Evolutionary conservation across 1,140 invertebrate genomes (phyloP).

Genomic region (Monochamus saltuarius): DNA sequence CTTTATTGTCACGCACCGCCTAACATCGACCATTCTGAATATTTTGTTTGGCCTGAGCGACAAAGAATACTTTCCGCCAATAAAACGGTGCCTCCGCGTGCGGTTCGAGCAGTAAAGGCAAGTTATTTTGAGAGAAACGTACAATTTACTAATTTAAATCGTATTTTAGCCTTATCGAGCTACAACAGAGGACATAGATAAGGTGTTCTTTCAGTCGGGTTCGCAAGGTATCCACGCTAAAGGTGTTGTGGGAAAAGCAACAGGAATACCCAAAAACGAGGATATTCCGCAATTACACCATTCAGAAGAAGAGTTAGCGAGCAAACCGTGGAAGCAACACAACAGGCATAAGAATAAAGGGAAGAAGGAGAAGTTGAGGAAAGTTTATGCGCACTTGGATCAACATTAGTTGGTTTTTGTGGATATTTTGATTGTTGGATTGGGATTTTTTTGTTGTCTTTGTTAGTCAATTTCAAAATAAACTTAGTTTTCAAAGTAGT

Average conservation of each 20-base stretch:
- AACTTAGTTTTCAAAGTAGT: too few relatives aligned
- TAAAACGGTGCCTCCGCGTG: constrained; percentile 55
- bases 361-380: constrained; percentile 83
- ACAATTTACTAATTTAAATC: not conserved
- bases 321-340: constrained; percentile 77
- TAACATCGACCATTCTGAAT: constrained; percentile 65
- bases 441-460: too few relatives aligned
- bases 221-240: constrained; percentile 54
- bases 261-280: constrained; percentile 13
- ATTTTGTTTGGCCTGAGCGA: constrained; percentile 62
- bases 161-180: constrained; percentile 47
- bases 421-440: too few relatives aligned
- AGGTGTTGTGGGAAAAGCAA: constrained; percentile 49
- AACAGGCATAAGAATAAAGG: constrained; percentile 79
- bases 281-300: not conserved
- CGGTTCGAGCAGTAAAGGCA: constrained; percentile 58
- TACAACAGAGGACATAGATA: constrained; percentile 59
- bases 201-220: constrained; percentile 59
- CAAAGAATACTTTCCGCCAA: constrained; percentile 48
- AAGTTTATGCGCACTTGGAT: constrained; percentile 77
- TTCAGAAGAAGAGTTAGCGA: constrained; percentile 19
- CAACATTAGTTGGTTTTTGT: constrained; percentile 60
- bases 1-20: constrained; percentile 86
- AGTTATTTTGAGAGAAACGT: not conserved
- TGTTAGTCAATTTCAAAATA: too few relatives aligned